Evolutionary conservation across 2,888 invertebrate genomes (phyloP).

Genomic region (Aethes cnicana): DNA sequence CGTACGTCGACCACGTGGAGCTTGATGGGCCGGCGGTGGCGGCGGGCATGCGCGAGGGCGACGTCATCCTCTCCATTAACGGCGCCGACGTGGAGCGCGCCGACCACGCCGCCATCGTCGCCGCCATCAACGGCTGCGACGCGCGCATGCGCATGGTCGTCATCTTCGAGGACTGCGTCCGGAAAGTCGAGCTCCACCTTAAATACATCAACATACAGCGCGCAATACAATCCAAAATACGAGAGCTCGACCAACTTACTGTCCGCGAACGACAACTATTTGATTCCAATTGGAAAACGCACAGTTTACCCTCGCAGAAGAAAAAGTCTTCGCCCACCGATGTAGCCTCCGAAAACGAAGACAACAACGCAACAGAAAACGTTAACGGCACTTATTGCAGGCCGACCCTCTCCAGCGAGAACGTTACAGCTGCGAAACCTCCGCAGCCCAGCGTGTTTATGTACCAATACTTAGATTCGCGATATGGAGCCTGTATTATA

Average conservation of each 20-base stretch:
- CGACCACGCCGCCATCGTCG: conserved; percentile 96
- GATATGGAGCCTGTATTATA: conserved; percentile 86
- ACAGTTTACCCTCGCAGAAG: conserved; percentile 92
- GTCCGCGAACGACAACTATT: conserved; percentile 91
- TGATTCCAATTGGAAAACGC: conserved; percentile 94
- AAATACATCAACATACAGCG: conserved; percentile 95
- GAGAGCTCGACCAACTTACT: conserved; percentile 91
- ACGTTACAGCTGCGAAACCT: conserved; percentile 81
- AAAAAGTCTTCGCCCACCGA: conserved; percentile 85
- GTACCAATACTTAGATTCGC: conserved; percentile 87
- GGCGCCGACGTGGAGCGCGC: conserved; percentile 97
- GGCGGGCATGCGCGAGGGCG: conserved; percentile 97
- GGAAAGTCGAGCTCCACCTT: conserved; percentile 96
- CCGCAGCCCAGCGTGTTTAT: conserved; percentile 78
- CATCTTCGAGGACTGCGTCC: conserved; percentile 96
- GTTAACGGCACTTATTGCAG: conserved; percentile 86
- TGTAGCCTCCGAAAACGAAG: conserved; percentile 67
- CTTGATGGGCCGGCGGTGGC: conserved; percentile 94
- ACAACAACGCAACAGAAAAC: conserved; percentile 67
- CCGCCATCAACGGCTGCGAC: conserved; percentile 94
- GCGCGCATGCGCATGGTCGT: conserved; percentile 97
- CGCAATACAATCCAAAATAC: conserved; percentile 91
- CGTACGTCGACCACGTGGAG: conserved; percentile 98
- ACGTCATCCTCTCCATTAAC: conserved; percentile 97
- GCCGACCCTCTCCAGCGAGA: conserved; percentile 91